Evolutionary conservation across 2,113 vertebrate species (phyloP), one percentile per base, ranked within the genome.

Genomic region (Bubo scandiacus): DNA sequence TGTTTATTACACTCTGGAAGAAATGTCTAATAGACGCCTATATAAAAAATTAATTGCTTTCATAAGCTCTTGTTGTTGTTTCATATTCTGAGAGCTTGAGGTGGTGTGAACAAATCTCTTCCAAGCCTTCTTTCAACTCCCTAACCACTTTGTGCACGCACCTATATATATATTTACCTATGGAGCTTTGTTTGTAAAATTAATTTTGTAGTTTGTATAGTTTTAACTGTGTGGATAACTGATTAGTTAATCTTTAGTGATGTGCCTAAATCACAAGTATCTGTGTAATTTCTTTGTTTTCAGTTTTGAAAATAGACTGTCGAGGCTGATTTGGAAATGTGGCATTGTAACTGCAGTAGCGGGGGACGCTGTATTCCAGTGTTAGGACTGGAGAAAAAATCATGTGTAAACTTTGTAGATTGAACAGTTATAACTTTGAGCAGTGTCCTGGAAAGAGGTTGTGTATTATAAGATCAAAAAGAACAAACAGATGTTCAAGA

Each of bases 81-180:
- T 79, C 30, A 15, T 66, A 36, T 72, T 83, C 25, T 75, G 58
- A 90, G 57, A 67, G 38, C 21, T 32, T 47, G 32, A 75, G 52
- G 3, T 62, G 3, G 4, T 63, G 47, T 63, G 62, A 79, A 66
- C 4, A 62, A 82, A 45, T 25, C 10, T 81, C 16, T 67, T 55
- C 25, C 25, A 82, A 42, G 3, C 0, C 12, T 43, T 5, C 12
- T 88, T 79, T 88, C 20, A 74, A 16, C 29, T 71, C 42, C 52
- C 10, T 75, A 49, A 62, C 27, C 9, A 42, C 11, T 9, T 58
- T 20, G 2, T 80, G 30, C 21, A 65, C 72, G 25, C 21, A 65
- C 0, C 0, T 3, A 9, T 2, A 1, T 3, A 9, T 36, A 3
- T 61, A 29, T 63, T 72, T 55, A n/a, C 2, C 5, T 29, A 55